Percentiles rank a stretch among this genome's conserved stretches.
These are phyloP conservation scores for Sympetrum striolatum DNA, from an alignment of 2,888 invertebrate genomes.

Conservation along the genomic window DNA sequence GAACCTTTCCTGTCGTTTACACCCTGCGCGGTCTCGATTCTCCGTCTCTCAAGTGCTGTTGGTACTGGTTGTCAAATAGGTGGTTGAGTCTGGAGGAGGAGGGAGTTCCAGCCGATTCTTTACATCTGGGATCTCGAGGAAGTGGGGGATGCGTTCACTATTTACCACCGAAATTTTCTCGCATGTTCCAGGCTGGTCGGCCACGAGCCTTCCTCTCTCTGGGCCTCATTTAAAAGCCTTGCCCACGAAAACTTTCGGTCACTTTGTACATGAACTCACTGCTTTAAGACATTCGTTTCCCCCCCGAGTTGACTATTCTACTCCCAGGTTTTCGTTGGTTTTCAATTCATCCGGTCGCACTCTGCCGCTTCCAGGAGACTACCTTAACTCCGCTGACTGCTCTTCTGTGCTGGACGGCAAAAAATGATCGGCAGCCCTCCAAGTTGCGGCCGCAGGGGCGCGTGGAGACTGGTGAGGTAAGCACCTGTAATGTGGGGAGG, in stretches of 20 bases:
- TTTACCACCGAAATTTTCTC: no score
- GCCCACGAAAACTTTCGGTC: not conserved
- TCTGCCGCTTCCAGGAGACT: not conserved
- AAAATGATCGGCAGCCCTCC: conserved; percentile 27
- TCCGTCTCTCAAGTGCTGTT: no score
- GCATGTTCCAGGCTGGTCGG: not conserved
- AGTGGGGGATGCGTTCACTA: not conserved
- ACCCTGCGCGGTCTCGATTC: no score
- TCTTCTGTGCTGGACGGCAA: not conserved
- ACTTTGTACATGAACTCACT: not conserved
- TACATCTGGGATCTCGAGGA: not conserved
- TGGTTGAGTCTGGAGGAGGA: not conserved
- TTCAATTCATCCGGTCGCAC: not conserved
- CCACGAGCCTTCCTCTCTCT: not conserved
- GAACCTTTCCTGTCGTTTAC: no score
- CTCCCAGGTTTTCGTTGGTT: no score
- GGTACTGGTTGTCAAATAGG: not conserved
- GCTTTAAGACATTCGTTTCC: no score
- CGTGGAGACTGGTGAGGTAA: not conserved
- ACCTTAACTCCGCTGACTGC: not conserved
- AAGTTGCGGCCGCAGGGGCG: not conserved
- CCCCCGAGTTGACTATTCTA: no score
- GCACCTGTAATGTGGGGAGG: not conserved
- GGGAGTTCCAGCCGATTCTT: not conserved
- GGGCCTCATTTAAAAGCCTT: not conserved